Base-by-base conservation (phyloP, 2,797 vertebrate species). In the Channallabes apus region DNA sequence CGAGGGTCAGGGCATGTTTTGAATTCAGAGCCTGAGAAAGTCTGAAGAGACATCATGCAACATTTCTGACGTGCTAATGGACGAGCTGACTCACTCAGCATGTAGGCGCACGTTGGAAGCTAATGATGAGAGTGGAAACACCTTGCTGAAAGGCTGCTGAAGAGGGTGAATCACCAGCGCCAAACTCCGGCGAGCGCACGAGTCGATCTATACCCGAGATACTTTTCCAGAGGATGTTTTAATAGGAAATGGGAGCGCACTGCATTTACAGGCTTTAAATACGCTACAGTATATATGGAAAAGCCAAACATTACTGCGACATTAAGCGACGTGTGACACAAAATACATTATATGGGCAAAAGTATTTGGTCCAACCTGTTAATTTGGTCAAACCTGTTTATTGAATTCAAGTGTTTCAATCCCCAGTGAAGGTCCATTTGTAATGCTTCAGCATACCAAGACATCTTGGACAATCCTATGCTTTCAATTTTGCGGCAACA, bases 101-200 rank as follows among this genome's bases (percentile, higher is more conserved):
- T 85, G 86, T 62, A 69, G n/a, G 41, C 18, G 78, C 89, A 85
- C 81, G 89, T 86, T 81, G 41, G 73, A 85, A 87, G 68, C 64
- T 20, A 54, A 79, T 27, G 58, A 27, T 18, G 17, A 83, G 56
- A 84, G 12, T 62, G 80, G 41, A 80, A 84, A 82, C 80, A 87
- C 83, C 51, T 82, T 86, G 86, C 80, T 41, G 46, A 86, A 85
- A 73, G 83, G 79, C 84, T 85, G 86, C 82, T 51, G 86, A 83
- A 81, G 4, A 59, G 54, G 38, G 79, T 89, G 82, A 86, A 81
- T 88, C 84, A 85, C 79, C 15, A 73, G 56, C 84, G 88, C 24
- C 1, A 35, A 71, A 87, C 62, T 32, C 51, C 65, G 69, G 35
- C 11, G 46, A 51, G 46, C 11, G 11, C 46, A 51, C 46, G 46